Conservation (phyloP, 2,113 vertebrate genomes). For the Hiodon tergisus region DNA sequence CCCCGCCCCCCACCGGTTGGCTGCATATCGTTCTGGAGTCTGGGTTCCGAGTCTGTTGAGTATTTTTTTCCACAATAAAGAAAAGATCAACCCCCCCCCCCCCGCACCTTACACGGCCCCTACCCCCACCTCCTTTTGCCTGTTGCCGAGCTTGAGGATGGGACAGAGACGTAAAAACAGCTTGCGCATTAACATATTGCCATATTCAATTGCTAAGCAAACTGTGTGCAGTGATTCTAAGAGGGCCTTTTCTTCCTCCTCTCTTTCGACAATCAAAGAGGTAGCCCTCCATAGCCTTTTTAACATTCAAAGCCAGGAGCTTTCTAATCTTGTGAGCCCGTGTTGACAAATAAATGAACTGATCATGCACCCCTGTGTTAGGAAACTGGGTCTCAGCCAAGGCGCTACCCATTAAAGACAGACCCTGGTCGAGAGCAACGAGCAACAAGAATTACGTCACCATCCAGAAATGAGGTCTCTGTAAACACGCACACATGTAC, state of each 20-base stretch:
- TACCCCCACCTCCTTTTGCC: constrained; percentile 51
- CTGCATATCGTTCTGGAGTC: too few relatives aligned
- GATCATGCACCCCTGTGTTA: constrained; percentile 63
- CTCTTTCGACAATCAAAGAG: constrained; percentile 52
- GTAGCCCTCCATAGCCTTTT: constrained; percentile 54
- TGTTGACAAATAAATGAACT: constrained; percentile 72
- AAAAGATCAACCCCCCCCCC: constrained; percentile 48
- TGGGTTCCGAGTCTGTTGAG: constrained; percentile 5
- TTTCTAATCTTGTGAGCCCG: constrained; percentile 59
- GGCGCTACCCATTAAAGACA: constrained; percentile 54
- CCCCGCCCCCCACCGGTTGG: too few relatives aligned
- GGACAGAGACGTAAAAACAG: constrained; percentile 60
- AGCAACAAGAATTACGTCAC: too few relatives aligned
- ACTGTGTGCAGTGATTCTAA: constrained; percentile 63
- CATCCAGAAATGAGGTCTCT: too few relatives aligned
- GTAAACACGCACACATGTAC: not conserved
- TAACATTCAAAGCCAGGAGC: constrained; percentile 59
- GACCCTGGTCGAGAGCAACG: constrained; percentile 53
- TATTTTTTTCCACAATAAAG: constrained; percentile 35
- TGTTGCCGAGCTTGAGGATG: constrained; percentile 67
- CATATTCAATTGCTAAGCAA: constrained; percentile 80
- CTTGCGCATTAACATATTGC: constrained; percentile 73
- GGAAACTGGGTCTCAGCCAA: constrained; percentile 50
- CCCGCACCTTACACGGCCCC: not conserved
- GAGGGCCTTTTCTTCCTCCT: constrained; percentile 53